Evolutionary conservation across 2,797 vertebrate genomes (phyloP).

Genomic region (Megaceryle alcyon): DNA sequence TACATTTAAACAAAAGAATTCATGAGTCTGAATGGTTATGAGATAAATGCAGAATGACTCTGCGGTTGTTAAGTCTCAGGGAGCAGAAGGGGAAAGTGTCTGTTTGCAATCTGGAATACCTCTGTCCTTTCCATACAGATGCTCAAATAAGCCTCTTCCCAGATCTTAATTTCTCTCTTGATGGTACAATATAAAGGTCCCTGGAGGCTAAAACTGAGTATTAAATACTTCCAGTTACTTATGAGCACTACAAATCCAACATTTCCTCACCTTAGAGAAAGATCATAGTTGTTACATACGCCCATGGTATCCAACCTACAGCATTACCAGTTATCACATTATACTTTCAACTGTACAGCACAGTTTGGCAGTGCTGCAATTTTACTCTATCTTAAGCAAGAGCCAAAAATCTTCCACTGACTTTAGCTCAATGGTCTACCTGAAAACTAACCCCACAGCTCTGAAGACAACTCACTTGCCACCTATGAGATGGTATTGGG

Average conservation of each 20-base stretch:
- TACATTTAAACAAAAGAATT: conserved; percentile 7
- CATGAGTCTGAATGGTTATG: neutral
- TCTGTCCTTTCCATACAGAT: neutral
- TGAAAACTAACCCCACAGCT: neutral
- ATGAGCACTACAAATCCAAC: neutral
- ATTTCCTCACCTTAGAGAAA: neutral
- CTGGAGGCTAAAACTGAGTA: neutral
- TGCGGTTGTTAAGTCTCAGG: neutral
- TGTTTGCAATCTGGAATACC: conserved; percentile 10
- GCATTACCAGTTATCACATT: neutral
- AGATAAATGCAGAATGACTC: neutral
- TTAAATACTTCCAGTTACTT: neutral
- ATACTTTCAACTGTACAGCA: neutral
- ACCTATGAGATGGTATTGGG: rapidly evolving
- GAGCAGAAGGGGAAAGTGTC: neutral
- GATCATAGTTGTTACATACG: rapidly evolving
- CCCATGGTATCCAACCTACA: neutral
- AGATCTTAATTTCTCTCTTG: neutral
- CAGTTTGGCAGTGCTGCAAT: neutral
- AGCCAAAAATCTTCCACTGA: neutral
- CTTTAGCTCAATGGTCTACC: neutral
- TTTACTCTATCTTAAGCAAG: neutral
- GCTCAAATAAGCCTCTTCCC: neutral
- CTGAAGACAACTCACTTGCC: neutral
- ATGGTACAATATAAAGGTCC: neutral